phyloP scores from a whole-genome alignment of 1,140 invertebrate genomes.

The Eriosoma lanigerum region DNA sequence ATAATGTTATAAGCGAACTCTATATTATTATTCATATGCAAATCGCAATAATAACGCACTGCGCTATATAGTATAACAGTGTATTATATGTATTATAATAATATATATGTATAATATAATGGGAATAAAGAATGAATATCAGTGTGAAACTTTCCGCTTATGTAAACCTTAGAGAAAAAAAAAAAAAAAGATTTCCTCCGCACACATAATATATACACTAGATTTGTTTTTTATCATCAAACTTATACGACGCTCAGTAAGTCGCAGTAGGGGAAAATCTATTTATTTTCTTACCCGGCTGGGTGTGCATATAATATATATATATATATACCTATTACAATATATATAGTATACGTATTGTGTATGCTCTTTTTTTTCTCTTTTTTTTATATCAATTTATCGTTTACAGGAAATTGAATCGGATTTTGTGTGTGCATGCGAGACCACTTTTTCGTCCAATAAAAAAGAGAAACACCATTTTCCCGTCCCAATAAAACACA shows the following conservation, averaged over 20 bases:
- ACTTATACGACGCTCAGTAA: background rate
- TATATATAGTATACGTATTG: background rate
- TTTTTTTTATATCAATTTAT: constrained; percentile 50
- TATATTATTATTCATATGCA: constrained; percentile 32
- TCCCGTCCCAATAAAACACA: constrained; percentile 46
- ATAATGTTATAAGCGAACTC: too few relatives aligned
- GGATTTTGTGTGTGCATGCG: constrained; percentile 44
- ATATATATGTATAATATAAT: too few relatives aligned
- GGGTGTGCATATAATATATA: background rate
- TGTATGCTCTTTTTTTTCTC: constrained; percentile 1
- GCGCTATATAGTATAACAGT: background rate
- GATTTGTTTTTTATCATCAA: constrained; percentile 6
- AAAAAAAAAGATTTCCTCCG: constrained; percentile 42
- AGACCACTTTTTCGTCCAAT: constrained; percentile 45
- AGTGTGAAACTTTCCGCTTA: constrained; percentile 8
- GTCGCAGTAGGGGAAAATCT: constrained; percentile 12
- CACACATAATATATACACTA: constrained; percentile 1
- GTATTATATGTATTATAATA: too few relatives aligned
- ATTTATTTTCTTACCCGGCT: constrained; percentile 39
- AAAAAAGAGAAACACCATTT: constrained; percentile 49
- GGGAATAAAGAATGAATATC: background rate
- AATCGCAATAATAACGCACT: background rate
- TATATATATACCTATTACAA: background rate
- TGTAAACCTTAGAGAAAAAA: constrained; percentile 23
- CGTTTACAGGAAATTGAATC: constrained; percentile 51